phyloP scores from a whole-genome alignment of 2,888 invertebrate species.

The Cheilosia variabilis region DNA sequence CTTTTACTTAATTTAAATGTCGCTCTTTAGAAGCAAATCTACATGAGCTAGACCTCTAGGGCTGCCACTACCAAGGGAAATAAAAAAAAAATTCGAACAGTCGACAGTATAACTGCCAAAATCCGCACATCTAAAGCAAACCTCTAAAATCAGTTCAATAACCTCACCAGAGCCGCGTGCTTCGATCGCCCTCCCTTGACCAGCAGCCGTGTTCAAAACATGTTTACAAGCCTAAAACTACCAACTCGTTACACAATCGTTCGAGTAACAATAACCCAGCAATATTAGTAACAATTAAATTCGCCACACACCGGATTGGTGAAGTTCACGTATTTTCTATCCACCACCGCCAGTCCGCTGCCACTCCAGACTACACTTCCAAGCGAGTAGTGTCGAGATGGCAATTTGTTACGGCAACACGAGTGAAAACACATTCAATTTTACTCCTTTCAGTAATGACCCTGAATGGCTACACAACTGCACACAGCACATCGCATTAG shows the following conservation, averaged over 20 bases:
- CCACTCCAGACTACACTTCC: not conserved
- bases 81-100: no score
- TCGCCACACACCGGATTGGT: slow-evolving; percentile 57
- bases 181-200: no score
- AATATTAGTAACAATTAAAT: slow-evolving; percentile 59
- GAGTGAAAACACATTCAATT: slow-evolving; percentile 74
- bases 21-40: no score
- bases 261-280: slow-evolving; percentile 38
- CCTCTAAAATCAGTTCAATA: not conserved
- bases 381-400: slow-evolving; percentile 57
- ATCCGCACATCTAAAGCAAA: no score
- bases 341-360: not conserved
- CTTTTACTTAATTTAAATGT: no score
- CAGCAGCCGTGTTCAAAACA: slow-evolving; percentile 7
- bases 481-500: slow-evolving; percentile 6
- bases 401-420: slow-evolving; percentile 67
- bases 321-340: slow-evolving; percentile 58
- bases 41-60: no score
- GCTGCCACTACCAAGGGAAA: no score
- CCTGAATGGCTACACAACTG: slow-evolving; percentile 46
- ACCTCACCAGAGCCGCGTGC: not conserved
- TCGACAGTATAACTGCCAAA: no score
- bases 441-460: slow-evolving; percentile 60
- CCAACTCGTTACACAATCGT: slow-evolving; percentile 44
- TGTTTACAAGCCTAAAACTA: slow-evolving; percentile 52